Conservation (phyloP, 2,888 invertebrate species). For the Oligia latruncula region DNA sequence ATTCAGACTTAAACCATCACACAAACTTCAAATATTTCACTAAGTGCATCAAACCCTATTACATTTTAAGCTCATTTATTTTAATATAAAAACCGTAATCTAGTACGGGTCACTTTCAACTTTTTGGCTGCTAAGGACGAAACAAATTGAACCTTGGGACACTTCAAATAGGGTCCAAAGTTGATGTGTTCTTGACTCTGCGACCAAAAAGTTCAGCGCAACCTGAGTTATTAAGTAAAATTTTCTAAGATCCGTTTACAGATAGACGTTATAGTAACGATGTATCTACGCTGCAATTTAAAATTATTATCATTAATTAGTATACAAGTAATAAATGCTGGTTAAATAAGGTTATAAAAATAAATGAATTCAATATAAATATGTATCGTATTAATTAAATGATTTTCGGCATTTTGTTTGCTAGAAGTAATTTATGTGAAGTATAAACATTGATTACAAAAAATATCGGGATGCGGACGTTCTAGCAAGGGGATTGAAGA, state of each 20-base stretch:
- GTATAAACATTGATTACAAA: conserved; percentile 33
- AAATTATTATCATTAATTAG: conserved; percentile 35
- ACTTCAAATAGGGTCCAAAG: background rate
- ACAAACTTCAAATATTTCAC: conserved; percentile 58
- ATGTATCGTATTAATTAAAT: conserved; percentile 27
- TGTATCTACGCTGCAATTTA: conserved; percentile 36
- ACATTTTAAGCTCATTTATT: conserved; percentile 66
- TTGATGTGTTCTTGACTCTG: background rate
- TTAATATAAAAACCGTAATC: conserved; percentile 56
- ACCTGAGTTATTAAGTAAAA: conserved; percentile 31
- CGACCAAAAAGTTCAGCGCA: conserved; percentile 25
- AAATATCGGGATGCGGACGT: conserved; percentile 24
- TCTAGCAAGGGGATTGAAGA: background rate
- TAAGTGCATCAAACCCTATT: conserved; percentile 60
- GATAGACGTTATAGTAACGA: conserved; percentile 31
- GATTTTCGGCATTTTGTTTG: conserved; percentile 21
- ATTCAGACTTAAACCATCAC: conserved; percentile 60
- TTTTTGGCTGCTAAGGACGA: conserved; percentile 2
- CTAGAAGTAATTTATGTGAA: conserved; percentile 4
- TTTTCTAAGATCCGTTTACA: conserved; percentile 47
- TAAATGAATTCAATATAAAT: conserved; percentile 34
- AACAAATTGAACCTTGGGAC: background rate
- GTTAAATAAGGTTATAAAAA: conserved; percentile 54
- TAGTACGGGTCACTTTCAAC: conserved; percentile 25
- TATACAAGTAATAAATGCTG: conserved; percentile 60